phyloP scores from a whole-genome alignment of 2,888 invertebrate genomes.

The Chrysolina americana region DNA sequence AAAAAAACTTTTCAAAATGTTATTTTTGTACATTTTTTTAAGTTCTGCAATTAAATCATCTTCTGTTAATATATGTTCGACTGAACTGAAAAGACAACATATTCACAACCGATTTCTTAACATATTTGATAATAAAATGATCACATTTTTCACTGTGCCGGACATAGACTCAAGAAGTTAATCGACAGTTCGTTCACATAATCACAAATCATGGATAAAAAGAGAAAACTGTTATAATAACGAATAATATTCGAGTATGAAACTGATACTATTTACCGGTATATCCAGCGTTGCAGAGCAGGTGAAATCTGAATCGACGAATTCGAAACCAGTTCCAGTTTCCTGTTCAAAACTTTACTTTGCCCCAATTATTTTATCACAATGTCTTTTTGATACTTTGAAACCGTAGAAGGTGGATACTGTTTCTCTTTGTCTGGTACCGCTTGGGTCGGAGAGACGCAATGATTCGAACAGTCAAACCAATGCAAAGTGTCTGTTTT shows the following conservation, averaged over 20 bases:
- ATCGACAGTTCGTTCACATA: slow-evolving; percentile 29
- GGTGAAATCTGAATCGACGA: slow-evolving; percentile 56
- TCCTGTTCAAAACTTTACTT: slow-evolving; percentile 55
- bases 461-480: neutral
- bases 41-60: no score
- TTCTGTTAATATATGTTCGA: no score
- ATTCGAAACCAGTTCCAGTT: slow-evolving; percentile 57
- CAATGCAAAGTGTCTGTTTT: no score
- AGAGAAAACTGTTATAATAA: slow-evolving; percentile 30
- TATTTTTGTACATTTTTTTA: no score
- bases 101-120: neutral
- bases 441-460: slow-evolving; percentile 10
- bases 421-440: slow-evolving; percentile 37
- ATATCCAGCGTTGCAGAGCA: slow-evolving; percentile 46
- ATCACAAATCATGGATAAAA: slow-evolving; percentile 39
- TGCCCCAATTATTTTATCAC: slow-evolving; percentile 53
- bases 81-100: no score
- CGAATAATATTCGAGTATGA: slow-evolving; percentile 44
- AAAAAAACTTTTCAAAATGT: no score
- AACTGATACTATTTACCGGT: slow-evolving; percentile 48
- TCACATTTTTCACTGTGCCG: neutral
- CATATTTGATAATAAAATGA: neutral
- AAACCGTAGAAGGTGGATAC: slow-evolving; percentile 47
- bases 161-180: neutral
- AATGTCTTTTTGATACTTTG: slow-evolving; percentile 47